Percentiles rank a stretch among this genome's conserved stretches.
Evolutionary conservation across 2,888 invertebrate genomes (phyloP).

Genomic region (Stenolophus ochropezus): DNA sequence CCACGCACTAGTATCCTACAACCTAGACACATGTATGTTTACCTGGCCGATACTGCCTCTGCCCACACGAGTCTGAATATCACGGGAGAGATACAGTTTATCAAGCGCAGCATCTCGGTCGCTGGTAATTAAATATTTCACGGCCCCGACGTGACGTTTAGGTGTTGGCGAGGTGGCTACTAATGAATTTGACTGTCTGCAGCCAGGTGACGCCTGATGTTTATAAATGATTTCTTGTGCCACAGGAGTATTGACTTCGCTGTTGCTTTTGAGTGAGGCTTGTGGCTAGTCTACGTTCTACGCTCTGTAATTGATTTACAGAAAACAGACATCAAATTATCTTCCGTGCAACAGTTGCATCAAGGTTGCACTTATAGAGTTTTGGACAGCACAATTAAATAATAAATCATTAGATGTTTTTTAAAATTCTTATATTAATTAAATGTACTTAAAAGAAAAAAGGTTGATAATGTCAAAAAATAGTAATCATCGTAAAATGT

Average conservation of each 20-base stretch:
- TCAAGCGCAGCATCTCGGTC: slow-evolving; percentile 45
- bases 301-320: too few species aligned
- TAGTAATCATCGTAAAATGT: too few species aligned
- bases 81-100: slow-evolving; percentile 29
- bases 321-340: too few species aligned
- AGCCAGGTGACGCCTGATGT: slow-evolving; percentile 43
- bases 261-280: background rate
- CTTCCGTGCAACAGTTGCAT: too few species aligned
- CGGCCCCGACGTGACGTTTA: slow-evolving; percentile 45
- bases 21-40: slow-evolving; percentile 55
- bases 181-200: slow-evolving; percentile 52
- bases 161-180: slow-evolving; percentile 51
- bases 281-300: background rate
- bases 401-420: too few species aligned
- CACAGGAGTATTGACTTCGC: background rate
- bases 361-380: too few species aligned
- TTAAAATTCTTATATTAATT: too few species aligned
- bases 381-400: too few species aligned
- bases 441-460: too few species aligned
- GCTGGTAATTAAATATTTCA: slow-evolving; percentile 56
- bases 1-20: slow-evolving; percentile 20
- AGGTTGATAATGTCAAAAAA: too few species aligned
- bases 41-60: slow-evolving; percentile 12
- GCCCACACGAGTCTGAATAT: slow-evolving; percentile 33
- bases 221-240: slow-evolving; percentile 44